Base-by-base conservation (phyloP, 2,888 invertebrate genomes). In the Mamestra brassicae region DNA sequence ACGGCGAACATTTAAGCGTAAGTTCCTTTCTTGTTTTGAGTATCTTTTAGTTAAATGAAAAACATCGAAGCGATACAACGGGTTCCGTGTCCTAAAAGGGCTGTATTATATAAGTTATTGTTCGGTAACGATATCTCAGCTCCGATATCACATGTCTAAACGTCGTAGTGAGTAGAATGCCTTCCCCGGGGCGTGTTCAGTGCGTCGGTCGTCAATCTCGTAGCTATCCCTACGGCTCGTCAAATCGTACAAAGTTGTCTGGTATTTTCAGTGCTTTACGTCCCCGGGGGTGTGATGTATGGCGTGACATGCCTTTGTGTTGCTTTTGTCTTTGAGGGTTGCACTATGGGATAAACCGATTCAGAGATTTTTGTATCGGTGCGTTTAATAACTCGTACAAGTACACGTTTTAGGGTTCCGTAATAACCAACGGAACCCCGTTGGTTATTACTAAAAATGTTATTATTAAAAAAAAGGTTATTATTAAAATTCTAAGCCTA, bases 151-250 rank as follows among this genome's bases (percentile, higher is more conserved):
- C 79, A 76, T 79, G 79, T 79, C 76, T 78, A 67, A 85, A 74
- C 62, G 67, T 72, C 47, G 74, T 47, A 75, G 71, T 67, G 65
- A 74, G 77, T 42, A 71, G 84, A 79, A 82, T 82, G 67, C 36
- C 74, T 26, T 85, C 85, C 84, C 80, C 63, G 73, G 74, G 82
- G 85, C 71, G 78, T 80, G 71, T 75, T 84, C 76, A 67, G 67
- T 78, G 71, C 64, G 83, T 70, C 76, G 75, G 67, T 75, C 83
- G 80, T 83, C 83, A 85, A 85, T 85, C 80, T 76, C 74, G 60
- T 60, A 50, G 47, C 71, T 61, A 74, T 82, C 72, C 78, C 73
- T 54, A 42, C 68, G 74, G 73, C 76, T 84, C 77, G 82, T 84
- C 80, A 80, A 85, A 78, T 84, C 78, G 17, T 67, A 78, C 76